Base-by-base conservation (phyloP, 2,888 invertebrate genomes). In the Leptarthrus brevirostris region DNA sequence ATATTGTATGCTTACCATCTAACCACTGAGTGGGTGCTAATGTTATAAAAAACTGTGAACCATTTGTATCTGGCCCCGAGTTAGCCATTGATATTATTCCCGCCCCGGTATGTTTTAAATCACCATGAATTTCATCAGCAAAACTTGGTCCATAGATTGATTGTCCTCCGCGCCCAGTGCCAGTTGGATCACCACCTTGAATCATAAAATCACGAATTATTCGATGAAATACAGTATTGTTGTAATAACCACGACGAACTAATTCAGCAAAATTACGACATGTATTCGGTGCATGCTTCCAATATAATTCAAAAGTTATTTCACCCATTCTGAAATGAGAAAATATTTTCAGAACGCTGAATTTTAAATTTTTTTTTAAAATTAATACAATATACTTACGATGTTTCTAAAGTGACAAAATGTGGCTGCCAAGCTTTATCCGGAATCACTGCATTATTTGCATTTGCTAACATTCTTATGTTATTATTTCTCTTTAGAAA, bases 41-140 rank as follows among this genome's bases (percentile, higher is more conserved):
- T 0, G 98, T 97, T 58, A 99, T 95, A 80, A 98, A 99, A 87
- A 99, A 99, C 84, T 99, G 99, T 30, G 97, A 97, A 2, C 98
- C 98, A 84, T 99, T 99, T 4, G 95, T 92, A 81, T 98, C 91
- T 0, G 97, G 97, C 0, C 98, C 98, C 18, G 97, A 93, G 87
- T 99, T 99, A 0, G 99, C 99, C 99, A 99, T 99, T 0, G 97
- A 97, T 36, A 96, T 81, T 74, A 96, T 91, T 0, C 96, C 96
- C 20, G 92, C 91, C 18, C 88, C 98, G n/a, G 96, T 95, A 83
- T 99, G 99, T 83, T 96, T 98, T 72, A 99, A 86, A 78, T 97
- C 96, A 30, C 91, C 87, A 80, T 95, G 92, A 77, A 99, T 94
- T 88, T 99, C 99, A 86, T 99, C 99, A 72, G 94, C 91, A 86